Conservation (phyloP, 1,140 invertebrate species). For the Drosophila orena region DNA sequence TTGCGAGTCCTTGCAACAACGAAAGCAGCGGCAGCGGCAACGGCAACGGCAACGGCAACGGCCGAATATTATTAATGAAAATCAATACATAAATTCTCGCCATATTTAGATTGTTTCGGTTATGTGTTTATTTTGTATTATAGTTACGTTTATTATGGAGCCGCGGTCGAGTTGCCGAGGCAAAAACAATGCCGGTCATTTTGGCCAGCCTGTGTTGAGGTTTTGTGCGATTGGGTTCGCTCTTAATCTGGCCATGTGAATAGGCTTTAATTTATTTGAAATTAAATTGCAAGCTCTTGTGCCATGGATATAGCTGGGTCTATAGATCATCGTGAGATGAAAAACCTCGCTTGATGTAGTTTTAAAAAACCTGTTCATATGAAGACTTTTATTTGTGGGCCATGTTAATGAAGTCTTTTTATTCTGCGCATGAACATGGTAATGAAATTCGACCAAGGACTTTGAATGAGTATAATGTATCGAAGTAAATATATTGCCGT, state of each 20-base stretch:
- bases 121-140: conserved; percentile 82
- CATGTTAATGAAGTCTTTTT: too few species aligned
- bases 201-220: conserved; percentile 3
- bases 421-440: too few species aligned
- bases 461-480: too few species aligned
- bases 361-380: conserved; percentile 1
- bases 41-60: conserved; percentile 16
- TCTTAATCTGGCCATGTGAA: conserved; percentile 65
- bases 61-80: conserved; percentile 75
- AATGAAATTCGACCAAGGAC: too few species aligned
- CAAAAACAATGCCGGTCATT: conserved; percentile 60
- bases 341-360: background rate
- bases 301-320: conserved; percentile 14
- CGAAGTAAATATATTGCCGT: too few species aligned
- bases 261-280: conserved; percentile 68
- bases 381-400: background rate
- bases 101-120: conserved; percentile 82
- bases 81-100: conserved; percentile 81
- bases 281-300: conserved; percentile 52
- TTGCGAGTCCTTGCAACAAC: conserved; percentile 1
- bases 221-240: conserved; percentile 24
- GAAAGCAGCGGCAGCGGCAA: conserved; percentile 9
- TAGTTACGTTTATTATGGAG: conserved; percentile 78
- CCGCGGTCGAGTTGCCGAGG: conserved; percentile 20
- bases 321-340: conserved; percentile 44